Evolutionary conservation across 2,113 vertebrate species (phyloP).

Genomic region (Chiloscyllium plagiosum): DNA sequence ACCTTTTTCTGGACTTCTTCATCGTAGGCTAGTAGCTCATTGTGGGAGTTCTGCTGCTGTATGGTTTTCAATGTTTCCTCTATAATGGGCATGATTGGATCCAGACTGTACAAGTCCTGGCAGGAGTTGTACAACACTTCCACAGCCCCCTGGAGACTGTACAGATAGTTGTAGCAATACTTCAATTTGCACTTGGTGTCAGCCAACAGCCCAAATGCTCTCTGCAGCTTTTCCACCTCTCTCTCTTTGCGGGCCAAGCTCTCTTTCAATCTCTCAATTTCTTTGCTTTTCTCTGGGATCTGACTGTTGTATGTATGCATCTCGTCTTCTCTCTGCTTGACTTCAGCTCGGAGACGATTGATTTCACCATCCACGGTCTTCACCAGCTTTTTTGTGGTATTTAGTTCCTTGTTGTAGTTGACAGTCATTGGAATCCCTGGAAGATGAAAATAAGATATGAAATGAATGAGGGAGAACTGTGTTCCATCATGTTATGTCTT

Average conservation of each 20-base stretch:
- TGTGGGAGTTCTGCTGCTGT: background rate
- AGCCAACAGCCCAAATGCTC: background rate
- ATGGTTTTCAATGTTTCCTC: background rate
- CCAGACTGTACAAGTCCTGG: background rate
- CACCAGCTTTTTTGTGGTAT: background rate
- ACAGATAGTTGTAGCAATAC: background rate
- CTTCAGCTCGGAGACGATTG: background rate
- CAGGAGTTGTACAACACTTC: background rate
- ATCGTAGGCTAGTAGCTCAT: background rate
- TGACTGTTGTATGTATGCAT: background rate
- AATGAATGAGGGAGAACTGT: background rate
- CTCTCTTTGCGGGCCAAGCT: background rate
- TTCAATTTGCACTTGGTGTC: background rate
- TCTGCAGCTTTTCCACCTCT: background rate
- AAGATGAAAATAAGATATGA: background rate
- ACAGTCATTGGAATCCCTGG: conserved; percentile 26
- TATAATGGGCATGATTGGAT: background rate
- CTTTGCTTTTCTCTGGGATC: background rate
- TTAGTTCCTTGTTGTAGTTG: conserved; percentile 17
- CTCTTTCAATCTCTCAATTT: background rate
- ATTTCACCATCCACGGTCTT: background rate
- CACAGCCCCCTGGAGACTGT: background rate
- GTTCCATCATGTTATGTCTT: background rate
- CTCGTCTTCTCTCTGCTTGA: background rate
- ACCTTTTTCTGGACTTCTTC: background rate